Evolutionary conservation across 2,113 vertebrate species (phyloP), one percentile per base, ranked within the genome.

Genomic region (Sapajus apella): DNA sequence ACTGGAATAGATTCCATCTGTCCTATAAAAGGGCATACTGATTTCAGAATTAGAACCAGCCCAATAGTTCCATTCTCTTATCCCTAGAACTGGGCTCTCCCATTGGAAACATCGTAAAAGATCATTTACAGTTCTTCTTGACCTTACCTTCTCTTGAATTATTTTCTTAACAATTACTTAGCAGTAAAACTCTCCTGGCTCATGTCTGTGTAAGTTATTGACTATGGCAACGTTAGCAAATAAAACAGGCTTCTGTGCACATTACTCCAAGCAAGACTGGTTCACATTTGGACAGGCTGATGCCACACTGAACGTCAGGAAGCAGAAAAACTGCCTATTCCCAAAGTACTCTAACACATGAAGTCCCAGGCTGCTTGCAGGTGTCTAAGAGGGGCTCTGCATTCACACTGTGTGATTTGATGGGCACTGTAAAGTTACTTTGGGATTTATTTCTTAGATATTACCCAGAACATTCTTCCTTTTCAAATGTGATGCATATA

Each of bases 1-100:
- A 80, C 66, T 95, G 58, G 97, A 98, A 98, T 94, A 90, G 93
- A 87, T 95, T 97, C 97, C 98, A 96, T 95, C 96, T 98, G 98
- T 96, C 93, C 92, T 87, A 70, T 83, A 66, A 94, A 97, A 96
- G 88, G 91, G 40, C 5, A 76, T 8, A 45, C 35, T 61, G 64
- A 75, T n/a, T 95, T 96, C 92, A 87, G 97, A 97, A 52, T 52
- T 96, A 96, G 97, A 98, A 87, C 86, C 84, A 77, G 0, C 94
- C 96, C 97, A 97, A 97, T 17, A 97, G 97, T 97, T 94, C 98
- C 97, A 97, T 86, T 87, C 95, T 87, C 86, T 94, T 87, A 97
- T 97, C 97, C 96, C 85, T 79, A 94, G 94, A 94, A 96, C 90
- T 70, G 96, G 95, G 96, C 96, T 95, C 96, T 61, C 95, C 86